Conservation (phyloP, 2,888 invertebrate species). For the Gymnoscelis rufifasciata region DNA sequence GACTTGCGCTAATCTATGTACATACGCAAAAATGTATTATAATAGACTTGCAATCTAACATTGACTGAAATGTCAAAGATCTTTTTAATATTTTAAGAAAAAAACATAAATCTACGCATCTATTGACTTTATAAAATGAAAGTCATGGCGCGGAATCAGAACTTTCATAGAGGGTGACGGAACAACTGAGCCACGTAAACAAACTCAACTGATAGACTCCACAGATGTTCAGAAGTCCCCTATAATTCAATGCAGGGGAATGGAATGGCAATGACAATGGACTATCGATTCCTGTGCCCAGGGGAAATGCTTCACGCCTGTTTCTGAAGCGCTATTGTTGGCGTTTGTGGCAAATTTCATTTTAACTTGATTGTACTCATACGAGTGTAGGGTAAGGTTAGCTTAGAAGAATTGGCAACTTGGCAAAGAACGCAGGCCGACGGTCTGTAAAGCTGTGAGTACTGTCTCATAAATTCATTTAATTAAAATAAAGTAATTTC, state of each 20-base stretch:
- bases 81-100: no score
- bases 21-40: no score
- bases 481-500: no score
- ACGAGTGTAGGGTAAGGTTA: neutral
- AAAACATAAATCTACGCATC: no score
- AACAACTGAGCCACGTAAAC: conserved; percentile 43
- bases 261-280: conserved; percentile 53
- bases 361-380: neutral
- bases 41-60: no score
- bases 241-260: conserved; percentile 63
- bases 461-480: no score
- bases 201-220: conserved; percentile 61
- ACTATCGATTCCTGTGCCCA: conserved; percentile 50
- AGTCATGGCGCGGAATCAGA: conserved; percentile 3
- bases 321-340: conserved; percentile 14
- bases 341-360: conserved; percentile 12
- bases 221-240: conserved; percentile 65
- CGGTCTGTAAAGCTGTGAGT: no score
- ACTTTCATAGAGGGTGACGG: conserved; percentile 14
- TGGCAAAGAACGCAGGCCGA: no score
- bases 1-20: no score
- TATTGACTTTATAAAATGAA: neutral
- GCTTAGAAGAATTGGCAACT: no score
- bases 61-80: no score
- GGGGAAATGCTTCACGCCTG: conserved; percentile 18